Percentiles rank a stretch among this genome's conserved stretches.
These are phyloP conservation scores for Labeo catla DNA, from an alignment of 2,113 vertebrate species.

Conservation along the genomic window DNA sequence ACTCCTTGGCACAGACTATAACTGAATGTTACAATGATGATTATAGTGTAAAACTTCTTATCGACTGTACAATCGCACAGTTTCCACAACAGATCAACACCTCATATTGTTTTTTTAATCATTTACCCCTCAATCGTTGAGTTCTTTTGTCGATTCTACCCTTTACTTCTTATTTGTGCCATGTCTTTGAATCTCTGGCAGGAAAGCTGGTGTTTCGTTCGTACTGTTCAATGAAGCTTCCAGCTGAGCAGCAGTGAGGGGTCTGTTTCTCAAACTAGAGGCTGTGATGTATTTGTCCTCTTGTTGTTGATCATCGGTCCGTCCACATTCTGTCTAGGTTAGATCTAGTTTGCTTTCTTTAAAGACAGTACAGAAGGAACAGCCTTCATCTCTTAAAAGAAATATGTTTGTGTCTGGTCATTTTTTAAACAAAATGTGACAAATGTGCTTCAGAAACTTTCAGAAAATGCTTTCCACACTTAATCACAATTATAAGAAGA, in stretches of 20 bases:
- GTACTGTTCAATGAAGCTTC: not conserved
- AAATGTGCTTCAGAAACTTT: not conserved
- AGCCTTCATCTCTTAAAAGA: not conserved
- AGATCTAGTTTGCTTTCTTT: not conserved
- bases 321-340: not conserved
- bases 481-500: not conserved
- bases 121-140: not conserved
- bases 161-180: not conserved
- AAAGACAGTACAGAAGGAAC: not conserved
- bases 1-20: not conserved
- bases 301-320: not conserved
- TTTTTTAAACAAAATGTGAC: not conserved
- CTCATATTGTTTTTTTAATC: not conserved
- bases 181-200: not conserved
- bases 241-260: not conserved
- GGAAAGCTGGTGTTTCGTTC: not conserved
- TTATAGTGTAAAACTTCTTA: not conserved
- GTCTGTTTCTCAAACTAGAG: constrained; percentile 7
- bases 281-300: not conserved
- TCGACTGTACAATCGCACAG: not conserved
- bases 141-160: not conserved
- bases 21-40: not conserved
- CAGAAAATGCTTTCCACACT: not conserved
- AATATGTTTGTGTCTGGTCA: not conserved
- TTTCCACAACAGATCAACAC: not conserved